Conservation (phyloP, 2,888 invertebrate genomes). For the Ennomos erosarius region DNA sequence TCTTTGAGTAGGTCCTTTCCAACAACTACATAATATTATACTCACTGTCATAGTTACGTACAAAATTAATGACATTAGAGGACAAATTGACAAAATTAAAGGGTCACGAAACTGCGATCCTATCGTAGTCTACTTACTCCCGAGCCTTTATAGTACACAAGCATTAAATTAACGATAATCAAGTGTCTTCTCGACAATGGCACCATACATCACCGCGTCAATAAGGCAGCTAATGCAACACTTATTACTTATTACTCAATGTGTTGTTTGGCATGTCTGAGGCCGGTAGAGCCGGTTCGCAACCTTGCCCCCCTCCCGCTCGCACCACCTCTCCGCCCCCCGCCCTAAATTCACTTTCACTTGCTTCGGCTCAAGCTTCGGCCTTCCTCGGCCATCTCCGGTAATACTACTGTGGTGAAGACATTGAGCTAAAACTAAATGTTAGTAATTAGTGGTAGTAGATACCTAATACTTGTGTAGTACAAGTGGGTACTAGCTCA, state of each 20-base stretch:
- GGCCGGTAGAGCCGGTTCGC: constrained; percentile 73
- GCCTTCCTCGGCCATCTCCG: constrained; percentile 61
- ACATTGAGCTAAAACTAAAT: constrained; percentile 45
- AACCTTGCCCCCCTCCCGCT: constrained; percentile 69
- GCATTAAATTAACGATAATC: constrained; percentile 34
- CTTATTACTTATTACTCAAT: constrained; percentile 79
- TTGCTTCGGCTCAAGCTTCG: constrained; percentile 57
- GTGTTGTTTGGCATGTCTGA: constrained; percentile 73
- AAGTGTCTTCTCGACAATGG: constrained; percentile 55
- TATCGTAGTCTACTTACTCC: constrained; percentile 5
- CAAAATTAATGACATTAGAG: not conserved
- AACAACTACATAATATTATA: too few relatives aligned
- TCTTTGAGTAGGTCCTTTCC: too few relatives aligned
- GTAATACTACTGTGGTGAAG: constrained; percentile 42
- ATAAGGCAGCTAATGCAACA: constrained; percentile 71
- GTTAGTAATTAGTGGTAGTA: constrained; percentile 13
- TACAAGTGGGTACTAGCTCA: constrained; percentile 8
- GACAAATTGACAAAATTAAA: not conserved
- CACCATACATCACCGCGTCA: constrained; percentile 69
- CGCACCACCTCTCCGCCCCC: constrained; percentile 37
- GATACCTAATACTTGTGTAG: too few relatives aligned
- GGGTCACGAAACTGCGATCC: constrained; percentile 1
- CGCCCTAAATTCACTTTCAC: constrained; percentile 74
- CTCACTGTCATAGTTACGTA: not conserved
- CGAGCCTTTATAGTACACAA: constrained; percentile 14